phyloP scores from a whole-genome alignment of 2,113 vertebrate species.

The Bubalus kerabau region DNA sequence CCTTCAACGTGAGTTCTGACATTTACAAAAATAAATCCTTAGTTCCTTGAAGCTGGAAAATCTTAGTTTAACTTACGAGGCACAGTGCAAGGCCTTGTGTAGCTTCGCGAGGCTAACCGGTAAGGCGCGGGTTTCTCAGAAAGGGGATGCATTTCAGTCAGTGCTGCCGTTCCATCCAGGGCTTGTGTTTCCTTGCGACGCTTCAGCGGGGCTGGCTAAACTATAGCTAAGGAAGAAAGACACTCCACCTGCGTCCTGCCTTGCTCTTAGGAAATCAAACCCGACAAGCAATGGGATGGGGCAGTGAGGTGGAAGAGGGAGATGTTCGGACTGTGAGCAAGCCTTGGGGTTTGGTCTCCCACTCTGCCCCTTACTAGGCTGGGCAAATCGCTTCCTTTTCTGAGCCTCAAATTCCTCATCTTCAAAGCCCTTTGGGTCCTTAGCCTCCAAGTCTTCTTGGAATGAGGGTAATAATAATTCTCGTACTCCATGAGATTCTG shows the following conservation, averaged over 20 bases:
- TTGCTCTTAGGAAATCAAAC: not conserved
- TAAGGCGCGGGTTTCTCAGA: not conserved
- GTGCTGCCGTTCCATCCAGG: not conserved
- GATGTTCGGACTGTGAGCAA: not conserved
- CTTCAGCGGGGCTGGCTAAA: not conserved
- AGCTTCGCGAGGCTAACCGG: not conserved
- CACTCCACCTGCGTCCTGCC: not conserved
- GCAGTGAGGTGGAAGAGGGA: not conserved
- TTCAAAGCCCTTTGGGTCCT: not conserved
- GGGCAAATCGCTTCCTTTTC: not conserved
- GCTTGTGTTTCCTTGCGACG: not conserved
- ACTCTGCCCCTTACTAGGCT: not conserved
- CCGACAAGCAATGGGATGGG: not conserved
- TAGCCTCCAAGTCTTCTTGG: not conserved
- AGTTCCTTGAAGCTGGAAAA: conserved; percentile 1
- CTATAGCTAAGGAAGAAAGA: not conserved
- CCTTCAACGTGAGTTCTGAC: not conserved
- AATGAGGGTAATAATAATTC: not conserved
- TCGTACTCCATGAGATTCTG: not conserved
- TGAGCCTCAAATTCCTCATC: not conserved
- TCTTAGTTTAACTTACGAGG: not conserved
- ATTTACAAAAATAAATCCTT: conserved; percentile 5
- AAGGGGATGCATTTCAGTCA: not conserved
- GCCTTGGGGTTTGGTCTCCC: not conserved
- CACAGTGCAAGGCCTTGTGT: not conserved